These are phyloP conservation scores for Furcula furcula DNA, from an alignment of 2,888 invertebrate species.

Conservation along the genomic window DNA sequence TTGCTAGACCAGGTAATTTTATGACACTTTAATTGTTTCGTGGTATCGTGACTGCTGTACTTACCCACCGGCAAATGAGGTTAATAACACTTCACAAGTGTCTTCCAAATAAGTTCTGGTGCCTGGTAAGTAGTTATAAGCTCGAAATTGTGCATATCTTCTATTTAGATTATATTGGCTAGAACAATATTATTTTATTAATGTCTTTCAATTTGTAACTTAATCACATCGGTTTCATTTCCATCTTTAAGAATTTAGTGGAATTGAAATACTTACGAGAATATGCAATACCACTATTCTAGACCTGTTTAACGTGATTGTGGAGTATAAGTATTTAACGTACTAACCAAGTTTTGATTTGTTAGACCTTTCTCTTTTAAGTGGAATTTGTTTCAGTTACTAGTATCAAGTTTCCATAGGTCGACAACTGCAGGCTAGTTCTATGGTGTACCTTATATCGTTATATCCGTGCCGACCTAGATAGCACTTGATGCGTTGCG, in stretches of 20 bases:
- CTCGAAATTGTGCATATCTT: slow-evolving; percentile 13
- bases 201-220: slow-evolving; percentile 4
- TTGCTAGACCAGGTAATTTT: too few species aligned
- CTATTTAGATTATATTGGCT: too few species aligned
- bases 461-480: slow-evolving; percentile 43
- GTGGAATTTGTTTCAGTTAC: slow-evolving; percentile 20
- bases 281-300: slow-evolving; percentile 27
- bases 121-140: slow-evolving; percentile 6
- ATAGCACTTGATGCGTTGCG: slow-evolving; percentile 41
- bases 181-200: too few species aligned
- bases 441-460: slow-evolving; percentile 46
- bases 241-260: not conserved
- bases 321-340: too few species aligned
- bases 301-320: slow-evolving; percentile 36
- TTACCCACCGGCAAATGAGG: not conserved
- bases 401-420: slow-evolving; percentile 32
- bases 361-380: slow-evolving; percentile 32
- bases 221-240: not conserved
- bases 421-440: slow-evolving; percentile 13
- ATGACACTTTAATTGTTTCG: not conserved
- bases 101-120: slow-evolving; percentile 22
- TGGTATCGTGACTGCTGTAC: not conserved
- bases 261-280: too few species aligned
- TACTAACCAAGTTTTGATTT: slow-evolving; percentile 12
- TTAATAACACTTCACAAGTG: not conserved